Evolutionary conservation across 2,113 vertebrate genomes (phyloP).

Genomic region (Tretioscincus oriximinensis): DNA sequence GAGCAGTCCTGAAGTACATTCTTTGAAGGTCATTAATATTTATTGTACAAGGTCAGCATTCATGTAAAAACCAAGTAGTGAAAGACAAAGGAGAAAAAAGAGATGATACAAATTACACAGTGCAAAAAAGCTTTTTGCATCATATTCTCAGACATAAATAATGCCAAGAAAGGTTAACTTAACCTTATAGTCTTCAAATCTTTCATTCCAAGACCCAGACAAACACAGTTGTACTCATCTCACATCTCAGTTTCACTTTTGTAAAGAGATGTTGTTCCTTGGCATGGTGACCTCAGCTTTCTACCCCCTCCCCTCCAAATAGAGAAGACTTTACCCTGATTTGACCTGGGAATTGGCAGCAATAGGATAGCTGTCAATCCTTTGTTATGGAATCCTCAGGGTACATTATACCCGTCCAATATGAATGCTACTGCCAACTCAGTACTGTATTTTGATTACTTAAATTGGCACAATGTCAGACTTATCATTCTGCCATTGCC

Average conservation of each 20-base stretch:
- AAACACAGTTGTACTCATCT: neutral
- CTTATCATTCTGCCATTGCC: conserved; percentile 4
- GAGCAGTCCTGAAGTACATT: neutral
- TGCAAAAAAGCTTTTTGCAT: neutral
- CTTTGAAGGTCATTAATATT: neutral
- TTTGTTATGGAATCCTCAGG: conserved; percentile 27
- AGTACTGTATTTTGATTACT: conserved; percentile 23
- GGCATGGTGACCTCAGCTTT: conserved; percentile 8
- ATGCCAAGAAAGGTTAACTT: conserved; percentile 4
- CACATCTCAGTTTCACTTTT: conserved; percentile 23
- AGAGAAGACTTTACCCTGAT: conserved; percentile 11
- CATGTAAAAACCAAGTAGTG: neutral
- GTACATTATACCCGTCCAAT: conserved; percentile 21
- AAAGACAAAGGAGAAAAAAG: neutral
- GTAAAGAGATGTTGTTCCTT: conserved; percentile 29
- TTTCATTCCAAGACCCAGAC: neutral
- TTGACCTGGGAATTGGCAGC: conserved; percentile 22
- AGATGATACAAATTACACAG: neutral
- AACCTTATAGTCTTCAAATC: neutral
- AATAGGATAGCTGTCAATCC: neutral
- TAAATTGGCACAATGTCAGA: neutral
- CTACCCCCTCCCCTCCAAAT: neutral
- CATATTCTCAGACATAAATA: neutral
- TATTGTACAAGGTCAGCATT: neutral
- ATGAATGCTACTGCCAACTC: neutral